Conservation (phyloP, 2,888 invertebrate species). For the Noctua janthina region DNA sequence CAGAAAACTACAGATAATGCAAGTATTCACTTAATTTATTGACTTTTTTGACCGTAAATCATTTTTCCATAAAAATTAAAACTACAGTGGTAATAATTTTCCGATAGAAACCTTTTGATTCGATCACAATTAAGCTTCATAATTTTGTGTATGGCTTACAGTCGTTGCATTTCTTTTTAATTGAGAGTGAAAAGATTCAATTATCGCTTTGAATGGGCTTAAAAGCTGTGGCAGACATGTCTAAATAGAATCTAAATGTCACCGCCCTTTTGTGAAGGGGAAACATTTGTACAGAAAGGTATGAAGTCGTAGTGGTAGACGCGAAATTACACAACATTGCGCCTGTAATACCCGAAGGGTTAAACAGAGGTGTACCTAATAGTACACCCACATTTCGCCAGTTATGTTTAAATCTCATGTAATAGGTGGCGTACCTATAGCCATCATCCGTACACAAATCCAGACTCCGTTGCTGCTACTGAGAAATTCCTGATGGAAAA, state of each 20-base stretch:
- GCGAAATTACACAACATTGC: no score
- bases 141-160: not conserved
- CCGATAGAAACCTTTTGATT: not conserved
- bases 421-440: no score
- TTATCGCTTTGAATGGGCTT: not conserved
- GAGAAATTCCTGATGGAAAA: no score
- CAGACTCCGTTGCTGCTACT: no score
- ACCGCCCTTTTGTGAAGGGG: not conserved
- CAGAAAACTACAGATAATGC: not conserved
- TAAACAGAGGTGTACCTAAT: no score
- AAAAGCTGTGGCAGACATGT: not conserved
- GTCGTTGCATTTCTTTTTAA: slow-evolving; percentile 16
- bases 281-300: slow-evolving; percentile 1
- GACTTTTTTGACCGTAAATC: not conserved
- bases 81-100: not conserved
- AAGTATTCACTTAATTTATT: not conserved
- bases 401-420: no score
- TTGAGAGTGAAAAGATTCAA: not conserved
- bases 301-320: not conserved
- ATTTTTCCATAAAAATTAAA: not conserved
- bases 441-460: no score
- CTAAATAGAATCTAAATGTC: slow-evolving; percentile 14
- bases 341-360: no score
- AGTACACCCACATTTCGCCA: no score
- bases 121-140: not conserved